Percentiles rank a stretch among this genome's conserved stretches.
phyloP scores from a whole-genome alignment of 2,113 vertebrate species.

The Ranitomeya imitator region DNA sequence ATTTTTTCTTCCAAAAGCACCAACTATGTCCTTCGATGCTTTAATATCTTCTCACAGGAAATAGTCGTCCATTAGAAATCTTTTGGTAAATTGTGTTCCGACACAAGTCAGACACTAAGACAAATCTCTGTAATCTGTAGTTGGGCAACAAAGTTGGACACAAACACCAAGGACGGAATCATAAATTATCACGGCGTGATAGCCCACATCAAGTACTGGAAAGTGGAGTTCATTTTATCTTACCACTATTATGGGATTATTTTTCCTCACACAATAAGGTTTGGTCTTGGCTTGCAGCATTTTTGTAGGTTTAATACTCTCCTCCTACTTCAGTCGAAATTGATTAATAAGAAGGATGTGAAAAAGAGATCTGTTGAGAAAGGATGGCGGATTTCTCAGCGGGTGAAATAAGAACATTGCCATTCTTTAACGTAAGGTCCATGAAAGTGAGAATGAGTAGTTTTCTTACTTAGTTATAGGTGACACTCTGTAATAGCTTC shows the following conservation, averaged over 20 bases:
- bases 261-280: conserved; percentile 30
- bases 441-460: neutral
- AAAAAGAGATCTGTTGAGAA: conserved; percentile 15
- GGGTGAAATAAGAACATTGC: neutral
- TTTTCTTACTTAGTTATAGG: conserved; percentile 18
- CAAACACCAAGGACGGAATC: neutral
- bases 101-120: neutral
- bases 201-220: neutral
- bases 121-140: conserved; percentile 20
- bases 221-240: conserved; percentile 28
- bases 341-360: conserved; percentile 24
- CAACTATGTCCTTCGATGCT: neutral
- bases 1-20: neutral
- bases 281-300: conserved; percentile 23
- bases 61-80: neutral
- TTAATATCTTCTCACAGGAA: neutral
- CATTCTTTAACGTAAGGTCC: neutral
- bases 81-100: neutral
- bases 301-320: conserved; percentile 35
- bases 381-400: conserved; percentile 4
- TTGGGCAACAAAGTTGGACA: neutral
- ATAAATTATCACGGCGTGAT: neutral
- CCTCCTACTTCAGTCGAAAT: conserved; percentile 21
- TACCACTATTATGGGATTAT: conserved; percentile 13
- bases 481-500: conserved; percentile 30